These are phyloP conservation scores for Homarus gammarus DNA, from an alignment of 2,888 invertebrate genomes.

Conservation along the genomic window DNA sequence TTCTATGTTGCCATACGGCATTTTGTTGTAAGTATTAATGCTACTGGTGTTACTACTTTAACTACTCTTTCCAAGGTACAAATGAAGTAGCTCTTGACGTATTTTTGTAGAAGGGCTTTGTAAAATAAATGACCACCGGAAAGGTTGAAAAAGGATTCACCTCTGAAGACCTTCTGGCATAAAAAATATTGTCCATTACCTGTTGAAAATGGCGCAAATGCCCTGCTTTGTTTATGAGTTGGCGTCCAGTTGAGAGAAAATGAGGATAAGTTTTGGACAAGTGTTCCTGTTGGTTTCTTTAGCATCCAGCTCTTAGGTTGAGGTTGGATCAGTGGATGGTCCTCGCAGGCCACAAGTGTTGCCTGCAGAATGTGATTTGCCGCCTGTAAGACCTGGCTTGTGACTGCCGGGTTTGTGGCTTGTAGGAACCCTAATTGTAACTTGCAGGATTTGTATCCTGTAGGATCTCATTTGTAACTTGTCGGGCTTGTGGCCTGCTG, in stretches of 20 bases:
- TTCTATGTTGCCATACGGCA: conserved; percentile 51
- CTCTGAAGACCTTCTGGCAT: conserved; percentile 3
- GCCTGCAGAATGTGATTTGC: neutral
- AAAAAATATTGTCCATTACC: conserved; percentile 40
- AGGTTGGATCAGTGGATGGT: neutral
- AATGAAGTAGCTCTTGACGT: conserved; percentile 64
- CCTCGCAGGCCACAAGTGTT: neutral
- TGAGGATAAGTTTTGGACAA: conserved; percentile 35
- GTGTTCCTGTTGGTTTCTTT: neutral
- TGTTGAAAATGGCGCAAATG: conserved; percentile 49
- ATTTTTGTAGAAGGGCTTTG: conserved; percentile 71
- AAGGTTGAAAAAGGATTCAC: conserved; percentile 6
- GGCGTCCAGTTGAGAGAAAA: conserved; percentile 63
- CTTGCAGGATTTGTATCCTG: too few species aligned
- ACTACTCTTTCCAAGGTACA: conserved; percentile 67
- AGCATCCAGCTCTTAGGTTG: neutral
- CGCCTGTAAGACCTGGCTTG: neutral
- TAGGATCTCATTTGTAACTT: neutral
- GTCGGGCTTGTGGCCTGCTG: neutral
- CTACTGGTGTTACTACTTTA: conserved; percentile 64
- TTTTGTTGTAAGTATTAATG: conserved; percentile 64
- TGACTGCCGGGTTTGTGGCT: too few species aligned
- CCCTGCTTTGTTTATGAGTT: conserved; percentile 63
- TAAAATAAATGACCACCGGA: conserved; percentile 34
- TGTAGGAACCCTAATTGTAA: neutral